A percentile compares a stretch with the other conserved stretches of the same genome.
Conservation (phyloP, 2,113 vertebrate genomes). For the Rhinolophus ferrumequinum region DNA sequence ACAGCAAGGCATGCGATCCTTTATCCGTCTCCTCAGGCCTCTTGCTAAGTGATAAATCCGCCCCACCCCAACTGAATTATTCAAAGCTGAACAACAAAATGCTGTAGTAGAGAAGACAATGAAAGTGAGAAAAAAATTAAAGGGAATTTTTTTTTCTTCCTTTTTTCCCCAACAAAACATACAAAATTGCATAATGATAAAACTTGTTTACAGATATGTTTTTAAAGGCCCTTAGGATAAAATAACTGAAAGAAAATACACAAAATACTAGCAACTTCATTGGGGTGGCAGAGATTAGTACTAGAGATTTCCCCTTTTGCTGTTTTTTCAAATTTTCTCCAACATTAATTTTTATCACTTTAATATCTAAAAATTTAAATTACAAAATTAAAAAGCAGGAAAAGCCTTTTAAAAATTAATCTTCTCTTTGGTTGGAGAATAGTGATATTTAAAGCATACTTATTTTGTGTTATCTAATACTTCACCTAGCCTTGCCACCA, state of each 20-base stretch:
- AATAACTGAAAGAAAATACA: not conserved
- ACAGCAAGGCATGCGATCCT: not conserved
- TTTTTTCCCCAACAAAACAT: constrained; percentile 35
- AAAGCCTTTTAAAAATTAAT: constrained; percentile 19
- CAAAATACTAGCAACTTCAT: not conserved
- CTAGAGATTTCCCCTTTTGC: not conserved
- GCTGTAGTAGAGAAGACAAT: not conserved
- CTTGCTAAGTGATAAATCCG: constrained; percentile 41
- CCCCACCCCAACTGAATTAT: constrained; percentile 17
- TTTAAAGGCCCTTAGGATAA: not conserved
- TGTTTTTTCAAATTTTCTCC: constrained; percentile 13
- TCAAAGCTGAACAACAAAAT: constrained; percentile 48
- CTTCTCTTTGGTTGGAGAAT: not conserved
- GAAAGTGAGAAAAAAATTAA: not conserved
- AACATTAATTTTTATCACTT: constrained; percentile 7
- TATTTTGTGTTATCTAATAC: not conserved
- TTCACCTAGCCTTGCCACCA: not conserved
- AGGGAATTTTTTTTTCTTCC: not conserved
- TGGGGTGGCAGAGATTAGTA: not conserved
- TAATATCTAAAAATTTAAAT: not conserved
- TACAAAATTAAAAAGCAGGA: not conserved
- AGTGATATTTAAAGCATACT: not conserved
- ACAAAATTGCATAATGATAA: not conserved
- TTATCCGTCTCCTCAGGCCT: not conserved
- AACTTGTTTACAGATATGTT: not conserved